Conservation (phyloP, 2,797 vertebrate species). For the Neosilurus hyrtlii region DNA sequence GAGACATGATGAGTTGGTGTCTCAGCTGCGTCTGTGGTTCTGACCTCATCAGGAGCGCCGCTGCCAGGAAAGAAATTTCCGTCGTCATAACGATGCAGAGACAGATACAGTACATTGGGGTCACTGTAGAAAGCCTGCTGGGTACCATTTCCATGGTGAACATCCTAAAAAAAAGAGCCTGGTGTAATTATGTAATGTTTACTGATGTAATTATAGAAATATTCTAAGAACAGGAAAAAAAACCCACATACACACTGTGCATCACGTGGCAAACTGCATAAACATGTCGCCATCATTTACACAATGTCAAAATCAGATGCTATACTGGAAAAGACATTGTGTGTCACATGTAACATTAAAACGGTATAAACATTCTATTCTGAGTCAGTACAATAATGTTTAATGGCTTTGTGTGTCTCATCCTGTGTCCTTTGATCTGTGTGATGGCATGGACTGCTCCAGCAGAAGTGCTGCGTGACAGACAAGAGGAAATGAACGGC, state of each 20-base stretch:
- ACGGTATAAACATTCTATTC: constrained; percentile 44
- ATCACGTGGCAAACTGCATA: not conserved
- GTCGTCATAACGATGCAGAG: constrained; percentile 93
- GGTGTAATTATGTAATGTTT: constrained; percentile 8
- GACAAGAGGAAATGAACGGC: constrained; percentile 73
- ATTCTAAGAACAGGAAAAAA: not conserved
- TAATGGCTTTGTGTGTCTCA: constrained; percentile 36
- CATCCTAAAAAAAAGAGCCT: constrained; percentile 74
- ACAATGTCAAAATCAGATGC: constrained; percentile 46
- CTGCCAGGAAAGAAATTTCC: constrained; percentile 98
- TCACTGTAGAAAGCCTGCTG: constrained; percentile 96
- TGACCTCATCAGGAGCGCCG: constrained; percentile 88
- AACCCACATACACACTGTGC: not conserved
- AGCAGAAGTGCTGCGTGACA: constrained; percentile 57
- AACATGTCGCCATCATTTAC: not conserved
- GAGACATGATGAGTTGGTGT: constrained; percentile 26
- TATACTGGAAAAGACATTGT: constrained; percentile 38
- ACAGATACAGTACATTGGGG: constrained; percentile 89
- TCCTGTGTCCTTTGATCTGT: constrained; percentile 46
- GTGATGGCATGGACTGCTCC: constrained; percentile 19
- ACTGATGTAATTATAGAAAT: not conserved
- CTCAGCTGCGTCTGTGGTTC: constrained; percentile 37
- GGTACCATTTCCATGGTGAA: constrained; percentile 96
- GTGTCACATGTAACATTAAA: constrained; percentile 31
- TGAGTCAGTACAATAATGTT: constrained; percentile 36